These are phyloP conservation scores for Alca torda DNA, from an alignment of 2,797 vertebrate genomes.

Conservation along the genomic window DNA sequence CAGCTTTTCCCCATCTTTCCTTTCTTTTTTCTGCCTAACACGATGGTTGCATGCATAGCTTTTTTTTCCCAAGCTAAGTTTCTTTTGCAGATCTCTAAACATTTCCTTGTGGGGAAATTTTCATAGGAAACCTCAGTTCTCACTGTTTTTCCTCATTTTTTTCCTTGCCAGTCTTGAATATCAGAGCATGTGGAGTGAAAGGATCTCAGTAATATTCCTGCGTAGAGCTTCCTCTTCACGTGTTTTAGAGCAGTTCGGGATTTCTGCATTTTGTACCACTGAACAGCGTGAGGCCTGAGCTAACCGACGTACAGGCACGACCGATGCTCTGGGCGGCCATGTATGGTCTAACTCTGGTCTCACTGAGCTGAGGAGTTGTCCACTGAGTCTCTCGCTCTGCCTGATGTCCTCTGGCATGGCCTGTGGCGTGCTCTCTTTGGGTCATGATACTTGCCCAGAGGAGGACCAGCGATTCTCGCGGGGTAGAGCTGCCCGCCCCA, in stretches of 20 bases:
- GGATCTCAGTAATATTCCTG: not conserved
- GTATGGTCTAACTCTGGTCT: not conserved
- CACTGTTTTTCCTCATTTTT: not conserved
- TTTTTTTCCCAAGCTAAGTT: not conserved
- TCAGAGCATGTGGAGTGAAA: slow-evolving; percentile 36
- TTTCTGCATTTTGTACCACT: not conserved
- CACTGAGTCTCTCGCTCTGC: not conserved
- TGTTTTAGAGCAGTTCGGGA: not conserved
- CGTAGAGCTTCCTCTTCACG: not conserved
- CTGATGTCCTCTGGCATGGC: not conserved
- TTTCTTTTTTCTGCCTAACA: not conserved
- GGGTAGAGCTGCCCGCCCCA: not conserved
- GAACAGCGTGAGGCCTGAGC: not conserved
- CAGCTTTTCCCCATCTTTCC: not conserved
- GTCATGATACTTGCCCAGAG: not conserved
- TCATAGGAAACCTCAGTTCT: not conserved
- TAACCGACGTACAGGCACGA: not conserved
- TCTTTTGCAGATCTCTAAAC: not conserved
- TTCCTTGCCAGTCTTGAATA: not conserved
- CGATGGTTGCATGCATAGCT: not conserved
- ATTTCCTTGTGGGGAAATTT: not conserved
- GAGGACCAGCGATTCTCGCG: not conserved
- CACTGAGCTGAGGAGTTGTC: not conserved
- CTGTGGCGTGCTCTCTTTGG: not conserved
- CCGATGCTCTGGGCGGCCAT: not conserved